Conservation (phyloP, 2,888 invertebrate genomes). For the Chrysotoxum bicinctum region DNA sequence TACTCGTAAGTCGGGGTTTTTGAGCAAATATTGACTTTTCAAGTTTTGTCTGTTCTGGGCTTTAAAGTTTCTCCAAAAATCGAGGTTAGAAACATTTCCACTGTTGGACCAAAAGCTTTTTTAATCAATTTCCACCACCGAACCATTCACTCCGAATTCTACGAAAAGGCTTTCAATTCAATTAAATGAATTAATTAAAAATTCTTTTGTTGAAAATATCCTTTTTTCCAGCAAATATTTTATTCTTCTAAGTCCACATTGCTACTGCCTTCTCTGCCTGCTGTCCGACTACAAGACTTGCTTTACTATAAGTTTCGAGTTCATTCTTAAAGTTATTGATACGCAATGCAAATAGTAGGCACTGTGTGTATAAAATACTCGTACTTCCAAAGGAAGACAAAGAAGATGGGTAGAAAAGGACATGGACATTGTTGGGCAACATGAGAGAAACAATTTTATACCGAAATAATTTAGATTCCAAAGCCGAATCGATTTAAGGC, state of each 20-base stretch:
- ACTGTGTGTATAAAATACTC: slow-evolving; percentile 4
- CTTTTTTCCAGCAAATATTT: slow-evolving; percentile 47
- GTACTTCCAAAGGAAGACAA: not conserved
- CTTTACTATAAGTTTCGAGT: not conserved
- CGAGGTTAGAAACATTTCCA: not conserved
- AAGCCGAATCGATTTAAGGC: slow-evolving; percentile 37
- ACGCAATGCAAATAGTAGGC: slow-evolving; percentile 18
- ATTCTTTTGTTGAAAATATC: slow-evolving; percentile 59
- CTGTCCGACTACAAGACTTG: too few relatives aligned
- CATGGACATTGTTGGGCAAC: not conserved
- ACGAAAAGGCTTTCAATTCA: slow-evolving; percentile 32
- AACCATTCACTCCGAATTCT: not conserved
- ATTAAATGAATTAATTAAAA: slow-evolving; percentile 67
- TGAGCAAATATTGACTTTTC: not conserved
- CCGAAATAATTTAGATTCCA: slow-evolving; percentile 53
- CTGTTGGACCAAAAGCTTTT: not conserved
- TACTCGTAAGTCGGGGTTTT: not conserved
- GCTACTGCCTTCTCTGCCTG: not conserved
- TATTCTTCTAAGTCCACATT: not conserved
- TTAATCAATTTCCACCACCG: not conserved
- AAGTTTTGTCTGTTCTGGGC: not conserved
- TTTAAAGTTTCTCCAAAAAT: not conserved
- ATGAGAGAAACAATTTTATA: slow-evolving; percentile 38
- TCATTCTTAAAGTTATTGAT: slow-evolving; percentile 28
- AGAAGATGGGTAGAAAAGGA: not conserved